Conservation (phyloP, 2,888 invertebrate genomes). For the Tipula unca region DNA sequence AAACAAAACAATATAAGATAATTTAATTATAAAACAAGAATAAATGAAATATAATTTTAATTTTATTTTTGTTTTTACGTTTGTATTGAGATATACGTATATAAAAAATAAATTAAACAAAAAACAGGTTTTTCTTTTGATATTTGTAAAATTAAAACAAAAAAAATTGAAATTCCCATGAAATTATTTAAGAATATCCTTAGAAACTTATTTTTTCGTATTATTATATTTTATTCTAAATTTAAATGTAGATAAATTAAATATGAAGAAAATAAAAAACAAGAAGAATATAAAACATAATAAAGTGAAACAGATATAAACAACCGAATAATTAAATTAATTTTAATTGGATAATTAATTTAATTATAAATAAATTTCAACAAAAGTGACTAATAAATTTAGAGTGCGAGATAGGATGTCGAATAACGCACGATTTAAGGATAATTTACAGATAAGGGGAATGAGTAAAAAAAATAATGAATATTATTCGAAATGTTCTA, state of each 20-base stretch:
- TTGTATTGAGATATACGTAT: not conserved
- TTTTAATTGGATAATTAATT: conserved; percentile 8
- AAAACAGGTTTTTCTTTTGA: not conserved
- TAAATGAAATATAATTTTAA: not conserved
- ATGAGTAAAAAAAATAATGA: not conserved
- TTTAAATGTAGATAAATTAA: not conserved
- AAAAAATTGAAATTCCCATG: not conserved
- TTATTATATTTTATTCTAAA: not conserved
- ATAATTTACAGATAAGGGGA: not conserved
- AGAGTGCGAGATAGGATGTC: no score
- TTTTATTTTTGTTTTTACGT: not conserved
- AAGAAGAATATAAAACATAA: not conserved
- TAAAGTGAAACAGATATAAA: not conserved
- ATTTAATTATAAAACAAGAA: not conserved
- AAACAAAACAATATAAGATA: not conserved
- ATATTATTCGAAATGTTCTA: no score
- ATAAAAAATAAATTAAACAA: not conserved
- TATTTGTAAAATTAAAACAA: not conserved
- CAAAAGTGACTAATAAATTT: not conserved
- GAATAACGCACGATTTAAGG: not conserved
- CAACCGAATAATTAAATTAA: not conserved
- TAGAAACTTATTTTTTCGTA: not conserved
- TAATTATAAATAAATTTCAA: not conserved
- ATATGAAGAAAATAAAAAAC: not conserved
- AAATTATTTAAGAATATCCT: not conserved